Evolutionary conservation across 2,888 invertebrate genomes (phyloP).

Genomic region (Ethmia dodecea): DNA sequence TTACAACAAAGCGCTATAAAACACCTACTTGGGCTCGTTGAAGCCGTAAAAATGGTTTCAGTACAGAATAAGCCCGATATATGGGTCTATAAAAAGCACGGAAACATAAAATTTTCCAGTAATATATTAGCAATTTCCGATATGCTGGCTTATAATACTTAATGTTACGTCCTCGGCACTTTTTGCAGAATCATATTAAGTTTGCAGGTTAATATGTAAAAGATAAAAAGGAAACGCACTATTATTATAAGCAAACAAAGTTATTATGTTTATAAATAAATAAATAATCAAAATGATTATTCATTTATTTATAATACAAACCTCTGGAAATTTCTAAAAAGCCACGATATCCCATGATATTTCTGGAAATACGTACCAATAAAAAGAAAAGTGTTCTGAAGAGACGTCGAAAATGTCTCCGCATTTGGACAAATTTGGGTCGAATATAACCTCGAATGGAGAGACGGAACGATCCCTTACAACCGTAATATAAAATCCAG

Average conservation of each 20-base stretch:
- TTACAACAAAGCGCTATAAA: slow-evolving; percentile 31
- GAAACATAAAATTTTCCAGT: slow-evolving; percentile 56
- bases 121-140: slow-evolving; percentile 59
- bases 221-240: no score
- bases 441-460: slow-evolving; percentile 54
- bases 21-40: slow-evolving; percentile 62
- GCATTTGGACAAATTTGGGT: slow-evolving; percentile 63
- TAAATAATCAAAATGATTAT: no score
- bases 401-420: slow-evolving; percentile 57
- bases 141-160: slow-evolving; percentile 35
- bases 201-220: no score
- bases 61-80: slow-evolving; percentile 57
- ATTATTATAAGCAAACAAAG: no score
- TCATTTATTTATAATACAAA: background rate
- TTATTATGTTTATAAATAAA: no score
- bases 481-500: slow-evolving; percentile 53
- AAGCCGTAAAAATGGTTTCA: slow-evolving; percentile 58
- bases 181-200: no score
- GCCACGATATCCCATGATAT: slow-evolving; percentile 46
- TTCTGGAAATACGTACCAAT: slow-evolving; percentile 57
- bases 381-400: slow-evolving; percentile 52
- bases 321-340: slow-evolving; percentile 15
- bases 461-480: slow-evolving; percentile 52
- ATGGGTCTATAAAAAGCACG: slow-evolving; percentile 61
- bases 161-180: slow-evolving; percentile 14